phyloP scores from a whole-genome alignment of 2,113 vertebrate species.

The Nycticryphes semicollaris region DNA sequence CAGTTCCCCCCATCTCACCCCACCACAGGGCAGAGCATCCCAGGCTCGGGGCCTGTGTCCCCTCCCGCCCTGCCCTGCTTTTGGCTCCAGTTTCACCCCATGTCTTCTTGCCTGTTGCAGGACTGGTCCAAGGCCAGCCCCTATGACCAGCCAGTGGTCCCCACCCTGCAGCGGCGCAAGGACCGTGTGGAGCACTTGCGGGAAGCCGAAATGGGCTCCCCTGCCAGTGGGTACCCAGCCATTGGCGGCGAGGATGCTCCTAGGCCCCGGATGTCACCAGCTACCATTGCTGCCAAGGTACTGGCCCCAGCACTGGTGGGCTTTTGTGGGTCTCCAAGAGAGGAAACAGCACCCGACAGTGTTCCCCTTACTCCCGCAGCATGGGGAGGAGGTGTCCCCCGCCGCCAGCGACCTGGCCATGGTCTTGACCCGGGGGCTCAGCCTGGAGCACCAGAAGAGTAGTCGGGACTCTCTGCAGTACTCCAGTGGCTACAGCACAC shows the following conservation, averaged over 20 bases:
- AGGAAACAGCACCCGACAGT: not conserved
- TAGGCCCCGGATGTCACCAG: slow-evolving; percentile 83
- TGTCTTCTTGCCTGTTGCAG: slow-evolving; percentile 66
- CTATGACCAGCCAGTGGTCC: slow-evolving; percentile 84
- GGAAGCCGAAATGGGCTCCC: slow-evolving; percentile 77
- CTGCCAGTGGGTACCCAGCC: slow-evolving; percentile 61
- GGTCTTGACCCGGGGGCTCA: slow-evolving; percentile 92
- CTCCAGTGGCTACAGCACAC: slow-evolving; percentile 95
- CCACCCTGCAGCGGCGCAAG: slow-evolving; percentile 88
- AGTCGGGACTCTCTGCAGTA: slow-evolving; percentile 94
- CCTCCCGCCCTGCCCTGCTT: fast-evolving
- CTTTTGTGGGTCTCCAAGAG: not conserved
- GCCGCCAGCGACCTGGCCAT: slow-evolving; percentile 94
- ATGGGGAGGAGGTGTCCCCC: slow-evolving; percentile 90
- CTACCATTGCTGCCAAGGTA: slow-evolving; percentile 91
- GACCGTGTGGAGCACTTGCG: slow-evolving; percentile 86
- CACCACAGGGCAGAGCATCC: not conserved
- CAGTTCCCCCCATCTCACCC: not conserved
- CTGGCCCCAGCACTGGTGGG: fast-evolving
- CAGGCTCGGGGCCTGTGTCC: fast-evolving
- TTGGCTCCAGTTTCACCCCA: fast-evolving
- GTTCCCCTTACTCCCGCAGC: slow-evolving; percentile 63
- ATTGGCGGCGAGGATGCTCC: slow-evolving; percentile 76
- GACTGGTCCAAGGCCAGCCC: slow-evolving; percentile 92
- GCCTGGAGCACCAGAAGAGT: slow-evolving; percentile 95